A percentile compares a stretch with the other conserved stretches of the same genome.
phyloP scores from a whole-genome alignment of 2,113 vertebrate genomes.

The Scomber scombrus region DNA sequence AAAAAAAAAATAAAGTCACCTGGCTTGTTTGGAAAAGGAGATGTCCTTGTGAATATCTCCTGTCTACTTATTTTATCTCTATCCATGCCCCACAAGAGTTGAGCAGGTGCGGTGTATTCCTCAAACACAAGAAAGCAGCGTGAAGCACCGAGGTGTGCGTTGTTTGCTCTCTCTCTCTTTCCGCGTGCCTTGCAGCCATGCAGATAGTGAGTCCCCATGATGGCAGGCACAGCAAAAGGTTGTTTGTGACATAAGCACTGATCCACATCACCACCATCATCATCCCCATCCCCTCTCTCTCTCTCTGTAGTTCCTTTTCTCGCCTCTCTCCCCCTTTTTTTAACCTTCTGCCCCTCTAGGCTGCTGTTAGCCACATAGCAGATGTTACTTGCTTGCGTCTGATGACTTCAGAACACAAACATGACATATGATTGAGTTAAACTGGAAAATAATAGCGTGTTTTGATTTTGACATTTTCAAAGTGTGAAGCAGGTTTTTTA shows the following conservation, averaged over 20 bases:
- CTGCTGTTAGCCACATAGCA: conserved; percentile 19
- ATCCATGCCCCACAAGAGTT: conserved; percentile 35
- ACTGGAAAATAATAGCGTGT: neutral
- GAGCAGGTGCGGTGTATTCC: conserved; percentile 59
- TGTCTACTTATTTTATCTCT: conserved; percentile 45
- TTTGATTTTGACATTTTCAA: neutral
- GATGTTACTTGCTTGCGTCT: conserved; percentile 27
- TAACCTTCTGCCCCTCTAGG: conserved; percentile 5
- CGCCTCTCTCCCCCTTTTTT: neutral
- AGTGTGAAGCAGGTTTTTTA: neutral
- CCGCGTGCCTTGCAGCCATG: conserved; percentile 55
- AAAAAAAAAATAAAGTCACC: conserved; percentile 30
- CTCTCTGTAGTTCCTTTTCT: conserved; percentile 17
- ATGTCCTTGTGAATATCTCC: conserved; percentile 52
- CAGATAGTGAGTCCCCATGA: conserved; percentile 63
- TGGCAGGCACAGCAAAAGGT: conserved; percentile 61
- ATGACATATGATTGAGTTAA: neutral
- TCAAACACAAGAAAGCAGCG: conserved; percentile 54
- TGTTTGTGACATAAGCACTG: conserved; percentile 68
- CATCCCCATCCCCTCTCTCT: conserved; percentile 1
- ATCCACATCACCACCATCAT: conserved; percentile 42
- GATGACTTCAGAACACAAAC: conserved; percentile 6
- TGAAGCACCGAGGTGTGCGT: conserved; percentile 37
- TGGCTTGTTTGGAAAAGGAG: conserved; percentile 43
- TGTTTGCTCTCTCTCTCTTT: conserved; percentile 61